phyloP scores from a whole-genome alignment of 2,888 invertebrate genomes.

The Anthophora plumipes region DNA sequence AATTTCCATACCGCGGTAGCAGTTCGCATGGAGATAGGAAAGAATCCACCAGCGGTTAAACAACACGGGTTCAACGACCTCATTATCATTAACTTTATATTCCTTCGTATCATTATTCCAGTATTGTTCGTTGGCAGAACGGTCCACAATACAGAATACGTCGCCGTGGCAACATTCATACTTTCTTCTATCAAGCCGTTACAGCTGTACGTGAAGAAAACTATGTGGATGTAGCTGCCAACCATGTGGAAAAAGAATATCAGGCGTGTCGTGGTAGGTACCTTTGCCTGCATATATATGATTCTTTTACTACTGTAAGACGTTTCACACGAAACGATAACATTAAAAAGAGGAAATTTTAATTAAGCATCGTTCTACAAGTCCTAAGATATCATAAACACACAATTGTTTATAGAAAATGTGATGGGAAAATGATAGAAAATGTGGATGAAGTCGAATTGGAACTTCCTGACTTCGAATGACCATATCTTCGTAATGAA shows the following conservation, averaged over 20 bases:
- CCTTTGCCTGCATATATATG: conserved; percentile 23
- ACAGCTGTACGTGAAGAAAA: conserved; percentile 40
- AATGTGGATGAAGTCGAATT: too few species aligned
- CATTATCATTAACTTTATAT: conserved; percentile 57
- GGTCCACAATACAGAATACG: conserved; percentile 5
- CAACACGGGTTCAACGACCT: conserved; percentile 51
- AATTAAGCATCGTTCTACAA: too few species aligned
- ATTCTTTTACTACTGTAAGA: neutral
- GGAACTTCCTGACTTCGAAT: too few species aligned
- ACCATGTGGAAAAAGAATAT: conserved; percentile 22
- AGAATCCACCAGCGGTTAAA: conserved; percentile 55
- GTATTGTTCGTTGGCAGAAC: conserved; percentile 4
- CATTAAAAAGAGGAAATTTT: neutral
- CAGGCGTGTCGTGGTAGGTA: neutral
- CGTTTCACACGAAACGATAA: neutral
- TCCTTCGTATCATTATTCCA: conserved; percentile 35
- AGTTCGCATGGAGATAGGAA: conserved; percentile 53
- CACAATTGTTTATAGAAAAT: too few species aligned
- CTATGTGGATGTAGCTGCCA: neutral
- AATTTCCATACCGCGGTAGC: conserved; percentile 41
- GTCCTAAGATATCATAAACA: too few species aligned
- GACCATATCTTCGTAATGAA: too few species aligned
- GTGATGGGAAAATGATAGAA: too few species aligned
- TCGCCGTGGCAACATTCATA: neutral
- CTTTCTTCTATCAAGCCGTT: conserved; percentile 10